These are phyloP conservation scores for Platysternon megacephalum DNA, from an alignment of 2,113 vertebrate species.

Conservation along the genomic window DNA sequence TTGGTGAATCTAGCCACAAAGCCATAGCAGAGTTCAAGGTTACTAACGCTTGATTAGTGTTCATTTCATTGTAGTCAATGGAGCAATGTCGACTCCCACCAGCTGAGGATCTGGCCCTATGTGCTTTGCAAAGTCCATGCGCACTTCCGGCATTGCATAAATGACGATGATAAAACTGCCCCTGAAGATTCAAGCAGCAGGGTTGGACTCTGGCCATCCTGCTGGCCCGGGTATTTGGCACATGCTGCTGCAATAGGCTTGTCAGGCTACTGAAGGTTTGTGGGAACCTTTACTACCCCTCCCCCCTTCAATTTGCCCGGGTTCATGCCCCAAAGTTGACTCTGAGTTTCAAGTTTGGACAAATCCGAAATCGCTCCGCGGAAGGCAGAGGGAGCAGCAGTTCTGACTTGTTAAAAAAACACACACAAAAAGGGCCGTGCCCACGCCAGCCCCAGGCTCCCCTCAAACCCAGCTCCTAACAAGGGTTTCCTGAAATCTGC, in stretches of 20 bases:
- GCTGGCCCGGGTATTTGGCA: too few species aligned
- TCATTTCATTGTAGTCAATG: slow-evolving; percentile 28
- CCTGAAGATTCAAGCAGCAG: too few species aligned
- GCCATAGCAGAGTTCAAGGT: slow-evolving; percentile 47
- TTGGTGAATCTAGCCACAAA: slow-evolving; percentile 66
- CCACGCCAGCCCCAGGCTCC: neutral
- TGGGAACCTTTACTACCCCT: neutral
- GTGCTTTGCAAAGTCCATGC: neutral
- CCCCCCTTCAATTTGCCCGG: neutral
- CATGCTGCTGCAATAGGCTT: neutral
- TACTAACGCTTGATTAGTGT: neutral
- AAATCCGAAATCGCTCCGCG: neutral
- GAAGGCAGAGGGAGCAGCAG: too few species aligned
- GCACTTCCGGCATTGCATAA: neutral
- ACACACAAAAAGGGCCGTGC: neutral
- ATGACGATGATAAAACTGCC: neutral
- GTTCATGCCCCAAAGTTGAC: neutral
- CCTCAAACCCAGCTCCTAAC: neutral
- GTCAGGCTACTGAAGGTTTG: fast-evolving
- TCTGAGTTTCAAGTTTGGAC: neutral
- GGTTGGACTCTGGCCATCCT: too few species aligned
- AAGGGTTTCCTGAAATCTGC: neutral
- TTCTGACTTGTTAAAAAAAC: neutral
- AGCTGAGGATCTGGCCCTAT: neutral
- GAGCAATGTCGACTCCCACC: slow-evolving; percentile 33